Conservation (phyloP, 1,140 invertebrate species). For the Rhopalosiphum padi region DNA sequence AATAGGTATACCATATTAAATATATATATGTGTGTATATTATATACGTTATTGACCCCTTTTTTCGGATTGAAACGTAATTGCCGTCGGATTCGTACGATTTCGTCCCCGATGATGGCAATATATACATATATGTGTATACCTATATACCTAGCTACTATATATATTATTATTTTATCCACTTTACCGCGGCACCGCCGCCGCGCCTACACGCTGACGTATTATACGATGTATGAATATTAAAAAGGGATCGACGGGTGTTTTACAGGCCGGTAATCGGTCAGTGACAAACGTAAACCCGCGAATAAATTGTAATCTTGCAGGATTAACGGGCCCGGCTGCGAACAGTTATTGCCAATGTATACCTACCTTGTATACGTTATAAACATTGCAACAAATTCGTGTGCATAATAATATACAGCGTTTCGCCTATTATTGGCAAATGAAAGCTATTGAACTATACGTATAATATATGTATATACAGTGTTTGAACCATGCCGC, state of each 20-base stretch:
- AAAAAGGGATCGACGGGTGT: background rate
- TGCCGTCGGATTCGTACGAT: background rate
- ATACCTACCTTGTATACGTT: background rate
- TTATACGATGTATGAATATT: background rate
- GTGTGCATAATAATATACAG: background rate
- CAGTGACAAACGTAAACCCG: conserved; percentile 1
- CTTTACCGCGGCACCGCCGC: background rate
- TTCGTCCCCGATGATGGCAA: background rate
- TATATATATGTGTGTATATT: background rate
- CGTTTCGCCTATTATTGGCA: background rate
- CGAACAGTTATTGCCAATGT: background rate
- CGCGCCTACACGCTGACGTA: background rate
- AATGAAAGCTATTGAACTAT: background rate
- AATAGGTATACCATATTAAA: background rate
- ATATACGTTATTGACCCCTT: background rate
- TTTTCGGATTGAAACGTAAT: background rate
- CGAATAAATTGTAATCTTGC: background rate
- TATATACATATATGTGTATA: background rate
- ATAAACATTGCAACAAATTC: background rate
- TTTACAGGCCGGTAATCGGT: background rate
- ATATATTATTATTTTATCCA: background rate
- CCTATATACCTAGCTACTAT: no score
- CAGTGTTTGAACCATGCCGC: background rate
- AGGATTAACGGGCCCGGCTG: background rate
- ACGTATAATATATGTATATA: background rate